Evolutionary conservation across 2,113 vertebrate genomes (phyloP).

Genomic region (Podarcis raffonei): DNA sequence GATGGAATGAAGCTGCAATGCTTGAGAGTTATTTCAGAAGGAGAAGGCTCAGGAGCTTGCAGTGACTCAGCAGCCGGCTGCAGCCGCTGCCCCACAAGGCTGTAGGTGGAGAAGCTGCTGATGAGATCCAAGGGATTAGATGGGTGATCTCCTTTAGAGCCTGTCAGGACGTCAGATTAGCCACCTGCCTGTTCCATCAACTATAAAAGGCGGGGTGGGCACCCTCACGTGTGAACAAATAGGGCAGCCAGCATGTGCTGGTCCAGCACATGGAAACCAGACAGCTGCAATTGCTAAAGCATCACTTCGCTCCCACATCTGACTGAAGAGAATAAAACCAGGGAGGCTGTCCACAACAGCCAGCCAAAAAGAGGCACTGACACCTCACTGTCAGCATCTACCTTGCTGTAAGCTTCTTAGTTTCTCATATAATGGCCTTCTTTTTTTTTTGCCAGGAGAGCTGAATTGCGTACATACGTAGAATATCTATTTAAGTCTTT

Average conservation of each 20-base stretch:
- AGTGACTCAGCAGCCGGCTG: conserved; percentile 22
- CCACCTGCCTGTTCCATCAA: conserved; percentile 53
- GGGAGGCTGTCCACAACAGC: neutral
- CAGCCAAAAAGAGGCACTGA: neutral
- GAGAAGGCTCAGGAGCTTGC: fast-evolving
- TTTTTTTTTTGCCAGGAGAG: neutral
- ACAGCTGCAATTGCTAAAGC: neutral
- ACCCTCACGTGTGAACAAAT: neutral
- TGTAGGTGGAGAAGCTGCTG: neutral
- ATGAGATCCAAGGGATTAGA: conserved; percentile 40
- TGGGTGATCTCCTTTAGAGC: conserved; percentile 55
- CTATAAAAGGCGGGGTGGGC: neutral
- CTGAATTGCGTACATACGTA: neutral
- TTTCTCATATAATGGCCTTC: neutral
- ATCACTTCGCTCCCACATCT: neutral
- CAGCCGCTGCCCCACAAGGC: neutral
- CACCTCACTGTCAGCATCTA: neutral
- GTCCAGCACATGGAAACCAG: conserved; percentile 18
- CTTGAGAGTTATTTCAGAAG: neutral
- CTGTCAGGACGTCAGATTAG: conserved; percentile 60
- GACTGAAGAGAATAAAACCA: neutral
- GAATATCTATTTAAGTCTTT: neutral
- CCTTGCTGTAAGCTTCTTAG: neutral
- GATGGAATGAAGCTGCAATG: neutral
- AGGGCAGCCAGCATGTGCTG: conserved; percentile 1